Conservation (phyloP, 1,140 invertebrate genomes). For the Potamilus streckersoni region DNA sequence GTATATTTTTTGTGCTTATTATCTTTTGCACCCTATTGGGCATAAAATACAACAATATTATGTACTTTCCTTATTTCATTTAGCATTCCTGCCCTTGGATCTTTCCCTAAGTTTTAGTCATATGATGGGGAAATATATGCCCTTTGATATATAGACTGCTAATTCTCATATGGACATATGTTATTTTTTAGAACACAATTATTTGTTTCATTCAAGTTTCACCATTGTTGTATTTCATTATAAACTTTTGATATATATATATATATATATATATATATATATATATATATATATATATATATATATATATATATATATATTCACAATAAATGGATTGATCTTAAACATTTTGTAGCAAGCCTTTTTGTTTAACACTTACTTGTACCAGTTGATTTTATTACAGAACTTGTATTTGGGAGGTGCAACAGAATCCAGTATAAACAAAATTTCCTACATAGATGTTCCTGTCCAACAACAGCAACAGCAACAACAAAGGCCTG, state of each 20-base stretch:
- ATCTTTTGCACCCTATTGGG: too few species aligned
- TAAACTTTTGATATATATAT: neutral
- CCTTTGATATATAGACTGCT: too few species aligned
- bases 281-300: neutral
- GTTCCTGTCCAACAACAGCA: conserved; percentile 33
- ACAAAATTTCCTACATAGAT: conserved; percentile 54
- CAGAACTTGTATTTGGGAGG: neutral
- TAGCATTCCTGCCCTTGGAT: too few species aligned
- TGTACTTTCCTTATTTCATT: too few species aligned
- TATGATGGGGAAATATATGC: too few species aligned
- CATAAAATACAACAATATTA: too few species aligned
- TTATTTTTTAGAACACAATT: too few species aligned
- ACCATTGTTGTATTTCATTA: neutral
- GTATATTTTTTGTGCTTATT: too few species aligned
- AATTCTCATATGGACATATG: too few species aligned
- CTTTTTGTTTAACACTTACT: neutral
- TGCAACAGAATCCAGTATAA: conserved; percentile 19
- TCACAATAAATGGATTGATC: neutral
- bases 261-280: too few species aligned
- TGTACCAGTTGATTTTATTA: too few species aligned
- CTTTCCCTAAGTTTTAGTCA: too few species aligned
- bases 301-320: neutral
- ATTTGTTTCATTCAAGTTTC: neutral
- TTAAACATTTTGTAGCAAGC: conserved; percentile 21
- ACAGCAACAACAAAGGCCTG: neutral